These are phyloP conservation scores for Drosophila limbata DNA, from an alignment of 2,888 invertebrate species.

Conservation along the genomic window DNA sequence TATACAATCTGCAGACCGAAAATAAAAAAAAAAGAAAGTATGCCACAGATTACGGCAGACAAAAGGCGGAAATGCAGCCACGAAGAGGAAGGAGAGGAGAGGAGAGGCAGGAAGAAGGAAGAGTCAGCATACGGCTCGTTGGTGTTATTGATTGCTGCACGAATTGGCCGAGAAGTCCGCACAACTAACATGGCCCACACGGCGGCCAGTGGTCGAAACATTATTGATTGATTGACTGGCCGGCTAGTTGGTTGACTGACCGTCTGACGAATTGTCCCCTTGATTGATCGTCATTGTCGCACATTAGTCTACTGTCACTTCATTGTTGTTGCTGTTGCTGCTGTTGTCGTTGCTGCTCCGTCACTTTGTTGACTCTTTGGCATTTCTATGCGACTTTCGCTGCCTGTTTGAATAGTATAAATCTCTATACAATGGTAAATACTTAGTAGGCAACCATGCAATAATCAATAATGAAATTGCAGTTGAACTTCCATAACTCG, in stretches of 20 bases:
- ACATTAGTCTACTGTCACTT: constrained; percentile 47
- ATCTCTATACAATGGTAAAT: no score
- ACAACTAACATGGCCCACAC: constrained; percentile 36
- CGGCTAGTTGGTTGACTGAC: constrained; percentile 57
- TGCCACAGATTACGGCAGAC: constrained; percentile 21
- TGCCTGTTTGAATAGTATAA: neutral
- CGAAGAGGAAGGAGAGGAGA: neutral
- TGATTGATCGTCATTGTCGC: constrained; percentile 61
- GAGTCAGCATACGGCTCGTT: constrained; percentile 30
- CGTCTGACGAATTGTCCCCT: constrained; percentile 64
- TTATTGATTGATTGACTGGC: constrained; percentile 66
- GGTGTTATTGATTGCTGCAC: constrained; percentile 61
- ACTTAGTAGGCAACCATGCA: no score
- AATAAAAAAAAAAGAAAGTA: neutral
- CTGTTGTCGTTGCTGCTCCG: constrained; percentile 8
- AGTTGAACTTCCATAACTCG: no score
- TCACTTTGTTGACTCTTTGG: constrained; percentile 24
- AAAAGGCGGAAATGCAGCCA: constrained; percentile 14
- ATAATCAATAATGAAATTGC: no score
- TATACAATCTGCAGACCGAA: constrained; percentile 7
- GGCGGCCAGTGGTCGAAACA: constrained; percentile 25
- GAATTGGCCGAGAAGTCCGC: constrained; percentile 40
- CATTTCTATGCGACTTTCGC: neutral
- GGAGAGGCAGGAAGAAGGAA: neutral
- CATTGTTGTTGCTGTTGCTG: constrained; percentile 18